Percentiles rank a stretch among this genome's conserved stretches.
phyloP scores from a whole-genome alignment of 2,888 invertebrate genomes.

The Caenorhabditis sp. region DNA sequence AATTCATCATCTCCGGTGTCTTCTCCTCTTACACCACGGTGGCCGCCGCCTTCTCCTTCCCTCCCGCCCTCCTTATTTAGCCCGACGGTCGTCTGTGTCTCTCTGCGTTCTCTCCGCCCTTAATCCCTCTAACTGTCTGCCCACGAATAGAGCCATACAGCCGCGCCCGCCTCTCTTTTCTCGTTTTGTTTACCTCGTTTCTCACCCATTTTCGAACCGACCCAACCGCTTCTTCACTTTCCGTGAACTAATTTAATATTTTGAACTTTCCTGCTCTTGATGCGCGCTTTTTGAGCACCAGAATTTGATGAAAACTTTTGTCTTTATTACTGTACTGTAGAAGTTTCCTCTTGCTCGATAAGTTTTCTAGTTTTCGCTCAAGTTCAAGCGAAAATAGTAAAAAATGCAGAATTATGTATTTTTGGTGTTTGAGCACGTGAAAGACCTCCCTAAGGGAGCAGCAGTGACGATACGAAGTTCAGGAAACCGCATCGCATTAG shows the following conservation, averaged over 20 bases:
- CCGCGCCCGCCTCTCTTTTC: conserved; percentile 10
- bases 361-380: no score
- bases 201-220: conserved; percentile 19
- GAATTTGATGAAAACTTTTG: no score
- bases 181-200: conserved; percentile 33
- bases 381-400: no score
- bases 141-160: conserved; percentile 41
- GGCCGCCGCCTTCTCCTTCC: neutral
- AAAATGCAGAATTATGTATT: no score
- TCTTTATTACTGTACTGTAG: no score
- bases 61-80: no score
- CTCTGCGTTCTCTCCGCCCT: conserved; percentile 1
- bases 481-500: neutral
- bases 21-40: conserved; percentile 1
- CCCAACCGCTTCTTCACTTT: neutral
- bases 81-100: conserved; percentile 23
- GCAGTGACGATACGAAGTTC: conserved; percentile 2
- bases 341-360: no score
- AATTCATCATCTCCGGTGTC: conserved; percentile 1
- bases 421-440: no score
- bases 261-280: no score
- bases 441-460: neutral
- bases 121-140: conserved; percentile 24
- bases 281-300: no score
- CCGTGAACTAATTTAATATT: neutral